Evolutionary conservation across 1,140 invertebrate genomes (phyloP), one percentile per base, ranked within the genome.

Genomic region (Sycobia sp.): DNA sequence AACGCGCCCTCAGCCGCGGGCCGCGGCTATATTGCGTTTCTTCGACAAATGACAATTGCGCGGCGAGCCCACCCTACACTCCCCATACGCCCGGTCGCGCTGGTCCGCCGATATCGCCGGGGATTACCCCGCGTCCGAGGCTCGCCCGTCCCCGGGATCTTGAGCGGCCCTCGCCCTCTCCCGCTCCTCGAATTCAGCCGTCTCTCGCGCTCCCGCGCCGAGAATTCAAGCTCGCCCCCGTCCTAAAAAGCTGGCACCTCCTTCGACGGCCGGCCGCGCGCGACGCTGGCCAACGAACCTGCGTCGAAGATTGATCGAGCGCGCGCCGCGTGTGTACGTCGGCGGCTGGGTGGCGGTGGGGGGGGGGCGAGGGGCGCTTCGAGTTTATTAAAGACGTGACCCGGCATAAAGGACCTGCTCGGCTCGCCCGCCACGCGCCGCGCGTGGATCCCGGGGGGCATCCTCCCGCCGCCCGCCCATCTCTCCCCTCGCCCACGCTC

Each of bases 351-450:
- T n/a, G n/a, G n/a, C n/a, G n/a, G n/a, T n/a, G n/a, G n/a, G n/a
- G 29, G 29, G 5, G 29, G 29, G 29, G 5, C 29, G 29, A 32
- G 29, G 29, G 29, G 5, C n/a, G n/a, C n/a, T n/a, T 32, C 5
- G 29, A 32, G 38, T 75, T 72, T 79, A 78, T 79, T 79, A 77
- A 78, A 79, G 71, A 80, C 76, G 77, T 78, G 78, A 79, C 77
- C 74, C 66, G 69, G 73, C 76, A 76, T 73, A 75, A 76, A 72
- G 69, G 70, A 70, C 73, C 50, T 60, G 66, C 57, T 60, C 60
- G 50, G 36, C 44, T 67, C 59, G 65, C 47, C 57, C 60, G 65
- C 43, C 65, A 10, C 70, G 7, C 63, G 67, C 65, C 69, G 75
- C 67, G 69, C 72, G 76, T 75, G 71, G 74, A 77, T 77, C 73